Base-by-base conservation (phyloP, 2,888 invertebrate species). In the Brachyptera risi region DNA sequence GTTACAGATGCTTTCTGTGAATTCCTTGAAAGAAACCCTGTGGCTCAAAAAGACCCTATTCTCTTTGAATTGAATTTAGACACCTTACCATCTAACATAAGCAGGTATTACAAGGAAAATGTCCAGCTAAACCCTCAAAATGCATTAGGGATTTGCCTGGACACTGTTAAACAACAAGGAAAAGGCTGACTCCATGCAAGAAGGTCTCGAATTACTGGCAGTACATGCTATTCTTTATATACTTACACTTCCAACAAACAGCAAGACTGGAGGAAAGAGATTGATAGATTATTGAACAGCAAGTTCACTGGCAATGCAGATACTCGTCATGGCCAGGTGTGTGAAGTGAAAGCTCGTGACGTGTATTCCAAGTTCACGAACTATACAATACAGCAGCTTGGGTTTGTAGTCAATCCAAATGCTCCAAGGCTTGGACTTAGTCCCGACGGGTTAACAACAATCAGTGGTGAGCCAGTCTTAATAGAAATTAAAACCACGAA, bases 381-480 rank as follows among this genome's bases (percentile, higher is more conserved):
- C 2, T 3, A 11, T 2, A 24, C 23, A 21, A n/a, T 51, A 3
- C 11, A 35, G 19, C 21, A 35, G 24, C 37, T 38, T 21, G 56
- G 56, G 35, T 38, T 56, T 37, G 19, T 56, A 4, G 17, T 56
- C 1, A 35, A 56, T 35, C 56, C 56, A 5, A 38, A 56, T 37
- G n/a, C 40, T 19, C 37, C 56, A 9, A 35, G 56, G 56, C 37
- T 56, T 11, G 56, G 56, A 4, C 13, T 38, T 5, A 56, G 56
- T 35, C 37, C 40, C 2, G 56, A 56, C 15, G 56, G 56, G 7
- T 35, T 56, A 2, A 27, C 24, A 3, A 13, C 1, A 13, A 3
- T 13, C 24, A 24, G 15, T 21, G 40, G 15, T 4, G 37, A 35
- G 13, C 19, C 21, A 7, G 3, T 5, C 3, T 11, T 35, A 5